Evolutionary conservation across 2,797 vertebrate species (phyloP).

Genomic region (Dallia pectoralis): DNA sequence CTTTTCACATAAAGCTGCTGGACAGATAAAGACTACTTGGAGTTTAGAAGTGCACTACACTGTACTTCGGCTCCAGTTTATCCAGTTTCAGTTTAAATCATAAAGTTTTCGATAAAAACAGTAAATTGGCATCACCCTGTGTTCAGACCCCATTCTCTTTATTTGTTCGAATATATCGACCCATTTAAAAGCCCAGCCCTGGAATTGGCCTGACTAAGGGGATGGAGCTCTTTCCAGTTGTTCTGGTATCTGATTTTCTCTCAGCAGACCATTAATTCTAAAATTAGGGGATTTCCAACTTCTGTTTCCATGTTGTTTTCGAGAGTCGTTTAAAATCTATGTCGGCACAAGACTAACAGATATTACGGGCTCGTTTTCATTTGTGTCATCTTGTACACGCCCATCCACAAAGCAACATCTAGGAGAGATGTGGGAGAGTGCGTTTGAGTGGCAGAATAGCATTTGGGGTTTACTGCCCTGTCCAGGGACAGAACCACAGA

Average conservation of each 20-base stretch:
- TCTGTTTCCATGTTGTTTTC: slow-evolving; percentile 11
- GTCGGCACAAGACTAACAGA: slow-evolving; percentile 14
- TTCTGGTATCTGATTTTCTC: slow-evolving; percentile 26
- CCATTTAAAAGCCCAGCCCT: not conserved
- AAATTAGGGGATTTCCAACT: slow-evolving; percentile 6
- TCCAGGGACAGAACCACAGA: too few species aligned
- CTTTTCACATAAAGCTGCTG: too few species aligned
- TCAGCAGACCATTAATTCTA: slow-evolving; percentile 12
- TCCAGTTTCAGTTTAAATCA: too few species aligned
- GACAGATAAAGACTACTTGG: too few species aligned
- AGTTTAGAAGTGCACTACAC: not conserved
- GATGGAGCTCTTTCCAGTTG: slow-evolving; percentile 45
- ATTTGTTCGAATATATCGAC: too few species aligned
- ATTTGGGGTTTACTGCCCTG: too few species aligned
- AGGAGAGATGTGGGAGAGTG: too few species aligned
- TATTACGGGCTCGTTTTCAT: not conserved
- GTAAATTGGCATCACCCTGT: too few species aligned
- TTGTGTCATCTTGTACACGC: slow-evolving; percentile 51
- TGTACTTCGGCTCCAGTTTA: too few species aligned
- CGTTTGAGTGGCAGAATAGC: too few species aligned
- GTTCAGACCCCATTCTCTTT: too few species aligned
- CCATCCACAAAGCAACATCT: slow-evolving; percentile 25
- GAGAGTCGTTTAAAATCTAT: slow-evolving; percentile 10
- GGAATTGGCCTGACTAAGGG: not conserved
- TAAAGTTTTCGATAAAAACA: too few species aligned